Base-by-base conservation (phyloP, 2,797 vertebrate genomes). In the Nannoperca australis region DNA sequence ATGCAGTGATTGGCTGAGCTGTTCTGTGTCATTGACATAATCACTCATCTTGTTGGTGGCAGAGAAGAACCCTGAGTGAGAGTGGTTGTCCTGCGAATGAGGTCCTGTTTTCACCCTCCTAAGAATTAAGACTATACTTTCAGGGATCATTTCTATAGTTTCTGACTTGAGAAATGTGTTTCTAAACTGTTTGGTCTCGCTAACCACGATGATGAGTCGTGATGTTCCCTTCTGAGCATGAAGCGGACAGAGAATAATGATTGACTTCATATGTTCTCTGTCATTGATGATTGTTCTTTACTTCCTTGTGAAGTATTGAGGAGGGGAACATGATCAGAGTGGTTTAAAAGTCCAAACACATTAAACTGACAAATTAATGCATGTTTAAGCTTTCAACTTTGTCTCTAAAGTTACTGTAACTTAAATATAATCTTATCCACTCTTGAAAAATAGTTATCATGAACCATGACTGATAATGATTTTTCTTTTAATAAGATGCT, bases 281-380 rank as follows among this genome's bases (percentile, higher is more conserved):
- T 49, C 56, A 76, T 88, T 89, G 89, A 90, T 90, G 87, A 91
- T 5, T 62, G 84, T 88, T 91, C 85, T 49, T 8, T 38, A 7
- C 5, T 73, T 27, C 50, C 6, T 6, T 0, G 0, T 0, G 59
- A 14, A 1, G 38, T 7, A 1, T 0, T 59, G 86, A 92, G 56
- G 85, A 24, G 30, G 24, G 7, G 44, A 20, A 7, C 62, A 82
- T 77, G 65, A 24, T 82, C 83, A 49, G 71, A 70, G 65, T 44
- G 5, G 5, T 42, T 27, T 27, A 27, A 27, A 27, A 2, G 24
- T 27, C 24, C 24, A 1, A 27, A 27, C 24, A 27, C 2, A 1
- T 27, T 27, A 1, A 27, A 27, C 24, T 27, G 24, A 27, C 24
- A 27, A 27, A 27, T 27, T 27, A 27, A 27, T 1, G 2, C 24